Evolutionary conservation across 2,888 invertebrate genomes (phyloP).

Genomic region (Conistra vaccinii): DNA sequence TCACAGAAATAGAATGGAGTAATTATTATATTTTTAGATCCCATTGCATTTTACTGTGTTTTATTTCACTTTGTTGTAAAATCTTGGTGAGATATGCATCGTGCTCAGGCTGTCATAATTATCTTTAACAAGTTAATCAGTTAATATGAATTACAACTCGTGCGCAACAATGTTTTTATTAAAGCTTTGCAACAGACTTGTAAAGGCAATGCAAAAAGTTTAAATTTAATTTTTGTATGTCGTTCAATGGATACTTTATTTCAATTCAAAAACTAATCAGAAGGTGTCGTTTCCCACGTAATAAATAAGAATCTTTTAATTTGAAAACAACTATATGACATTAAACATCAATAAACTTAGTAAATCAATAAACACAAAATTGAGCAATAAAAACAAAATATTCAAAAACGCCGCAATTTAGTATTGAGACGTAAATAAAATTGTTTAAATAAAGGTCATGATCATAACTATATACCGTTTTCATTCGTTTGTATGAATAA

Average conservation of each 20-base stretch:
- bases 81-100: slow-evolving; percentile 22
- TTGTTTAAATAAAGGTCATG: slow-evolving; percentile 44
- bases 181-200: neutral
- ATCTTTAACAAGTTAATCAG: slow-evolving; percentile 35
- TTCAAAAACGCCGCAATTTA: slow-evolving; percentile 8
- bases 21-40: slow-evolving; percentile 46
- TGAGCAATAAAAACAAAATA: slow-evolving; percentile 17
- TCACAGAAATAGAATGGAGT: slow-evolving; percentile 59
- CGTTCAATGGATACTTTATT: neutral
- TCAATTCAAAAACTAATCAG: neutral
- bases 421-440: slow-evolving; percentile 51
- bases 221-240: neutral
- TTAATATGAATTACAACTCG: slow-evolving; percentile 19
- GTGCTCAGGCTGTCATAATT: slow-evolving; percentile 32
- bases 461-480: slow-evolving; percentile 36
- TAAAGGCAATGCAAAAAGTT: neutral
- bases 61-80: slow-evolving; percentile 4
- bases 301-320: slow-evolving; percentile 16
- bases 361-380: slow-evolving; percentile 25
- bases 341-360: slow-evolving; percentile 16
- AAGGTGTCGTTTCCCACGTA: slow-evolving; percentile 1
- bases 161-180: slow-evolving; percentile 23
- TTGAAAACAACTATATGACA: slow-evolving; percentile 25
- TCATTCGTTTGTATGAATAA: slow-evolving; percentile 49
- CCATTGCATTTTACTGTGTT: slow-evolving; percentile 1